Percentiles rank a stretch among this genome's conserved stretches.
Conservation (phyloP, 2,797 vertebrate species). For the Coreius guichenoti region DNA sequence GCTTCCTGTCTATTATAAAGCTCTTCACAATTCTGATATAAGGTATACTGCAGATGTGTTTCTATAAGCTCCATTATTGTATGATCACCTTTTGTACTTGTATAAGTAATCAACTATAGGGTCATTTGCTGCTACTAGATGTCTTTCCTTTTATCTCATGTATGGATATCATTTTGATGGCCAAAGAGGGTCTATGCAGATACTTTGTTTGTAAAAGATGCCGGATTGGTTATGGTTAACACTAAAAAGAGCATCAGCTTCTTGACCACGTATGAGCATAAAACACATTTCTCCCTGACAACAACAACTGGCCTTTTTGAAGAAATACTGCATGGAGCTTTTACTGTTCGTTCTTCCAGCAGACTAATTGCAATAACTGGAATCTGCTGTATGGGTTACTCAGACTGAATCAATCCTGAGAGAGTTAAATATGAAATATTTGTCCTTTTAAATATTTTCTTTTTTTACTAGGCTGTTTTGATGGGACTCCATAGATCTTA, state of each 20-base stretch:
- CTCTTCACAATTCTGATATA: neutral
- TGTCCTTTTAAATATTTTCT: conserved; percentile 18
- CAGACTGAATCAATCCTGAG: neutral
- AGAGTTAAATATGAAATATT: conserved; percentile 23
- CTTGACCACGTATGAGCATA: neutral
- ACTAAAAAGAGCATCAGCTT: conserved; percentile 8
- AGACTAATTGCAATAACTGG: conserved; percentile 20
- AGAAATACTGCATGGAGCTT: neutral
- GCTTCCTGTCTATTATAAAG: neutral
- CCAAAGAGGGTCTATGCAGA: conserved; percentile 14
- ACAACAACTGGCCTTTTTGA: neutral
- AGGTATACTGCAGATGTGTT: neutral
- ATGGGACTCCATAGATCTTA: neutral
- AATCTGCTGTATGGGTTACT: conserved; percentile 2
- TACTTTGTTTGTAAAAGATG: neutral
- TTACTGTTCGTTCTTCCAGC: neutral
- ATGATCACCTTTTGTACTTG: neutral
- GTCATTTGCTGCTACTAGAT: neutral
- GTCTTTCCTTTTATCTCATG: neutral
- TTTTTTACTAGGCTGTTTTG: neutral
- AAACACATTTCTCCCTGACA: conserved; percentile 26
- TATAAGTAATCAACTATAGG: neutral
- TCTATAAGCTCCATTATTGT: neutral
- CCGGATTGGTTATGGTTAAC: neutral
- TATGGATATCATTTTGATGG: conserved; percentile 8